A percentile compares a stretch with the other conserved stretches of the same genome.
These are phyloP conservation scores for Montipora foliosa DNA, from an alignment of 64 coral and sea anemone species.

Conservation along the genomic window DNA sequence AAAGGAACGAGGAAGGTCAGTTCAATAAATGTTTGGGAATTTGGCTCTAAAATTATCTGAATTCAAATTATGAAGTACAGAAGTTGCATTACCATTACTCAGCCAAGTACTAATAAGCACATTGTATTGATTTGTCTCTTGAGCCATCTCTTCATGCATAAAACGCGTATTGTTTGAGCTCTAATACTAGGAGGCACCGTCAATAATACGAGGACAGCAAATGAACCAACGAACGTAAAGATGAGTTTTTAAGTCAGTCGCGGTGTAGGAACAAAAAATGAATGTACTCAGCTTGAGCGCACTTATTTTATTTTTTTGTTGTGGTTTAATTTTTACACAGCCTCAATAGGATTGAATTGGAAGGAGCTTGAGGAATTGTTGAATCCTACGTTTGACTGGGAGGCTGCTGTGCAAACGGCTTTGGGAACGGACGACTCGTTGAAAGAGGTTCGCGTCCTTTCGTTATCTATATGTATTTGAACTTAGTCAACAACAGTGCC, in stretches of 20 bases:
- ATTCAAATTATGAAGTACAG: neutral
- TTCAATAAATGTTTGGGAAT: neutral
- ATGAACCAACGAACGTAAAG: neutral
- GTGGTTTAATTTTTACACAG: neutral
- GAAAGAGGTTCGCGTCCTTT: neutral
- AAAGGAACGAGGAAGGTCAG: neutral
- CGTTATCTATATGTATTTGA: neutral
- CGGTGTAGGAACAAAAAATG: neutral
- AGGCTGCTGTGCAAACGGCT: conserved; percentile 29
- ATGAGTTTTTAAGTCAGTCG: neutral
- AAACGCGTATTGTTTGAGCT: neutral
- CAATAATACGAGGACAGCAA: neutral
- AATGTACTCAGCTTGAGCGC: neutral
- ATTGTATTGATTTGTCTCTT: neutral
- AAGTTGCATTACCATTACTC: neutral
- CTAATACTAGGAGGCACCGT: neutral
- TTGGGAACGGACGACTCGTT: conserved; percentile 43
- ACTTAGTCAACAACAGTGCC: neutral
- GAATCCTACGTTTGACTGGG: conserved; percentile 67
- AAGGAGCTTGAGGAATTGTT: conserved; percentile 22
- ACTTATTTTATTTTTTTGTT: neutral
- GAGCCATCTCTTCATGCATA: too few relatives aligned
- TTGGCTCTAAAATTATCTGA: neutral
- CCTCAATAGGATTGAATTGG: conserved; percentile 59
- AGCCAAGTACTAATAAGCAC: neutral